Evolutionary conservation across 2,797 vertebrate genomes (phyloP).

Genomic region (Cyprinodon diabolis): DNA sequence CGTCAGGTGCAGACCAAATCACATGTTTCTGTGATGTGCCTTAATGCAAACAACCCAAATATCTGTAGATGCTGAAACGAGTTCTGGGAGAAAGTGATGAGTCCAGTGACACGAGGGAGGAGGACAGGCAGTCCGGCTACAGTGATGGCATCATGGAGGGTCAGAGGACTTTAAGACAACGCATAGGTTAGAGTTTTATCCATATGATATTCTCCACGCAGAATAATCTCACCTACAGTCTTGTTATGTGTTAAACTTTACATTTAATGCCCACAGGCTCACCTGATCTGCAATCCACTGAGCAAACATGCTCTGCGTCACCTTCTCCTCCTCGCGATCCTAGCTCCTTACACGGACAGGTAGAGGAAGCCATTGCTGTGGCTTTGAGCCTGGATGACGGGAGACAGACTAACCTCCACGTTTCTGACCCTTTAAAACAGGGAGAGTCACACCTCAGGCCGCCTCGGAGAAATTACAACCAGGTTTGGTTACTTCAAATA

Average conservation of each 20-base stretch:
- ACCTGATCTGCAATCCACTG: slow-evolving; percentile 38
- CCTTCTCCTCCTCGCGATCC: slow-evolving; percentile 74
- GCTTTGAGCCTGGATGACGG: slow-evolving; percentile 43
- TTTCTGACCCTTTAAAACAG: slow-evolving; percentile 39
- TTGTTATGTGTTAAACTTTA: background rate
- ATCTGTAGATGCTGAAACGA: slow-evolving; percentile 87
- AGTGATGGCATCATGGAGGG: slow-evolving; percentile 86
- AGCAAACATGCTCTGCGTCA: slow-evolving; percentile 79
- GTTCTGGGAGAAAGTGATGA: slow-evolving; percentile 79
- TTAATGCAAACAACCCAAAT: background rate
- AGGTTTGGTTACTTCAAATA: slow-evolving; percentile 33
- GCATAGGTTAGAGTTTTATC: slow-evolving; percentile 22
- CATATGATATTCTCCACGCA: background rate
- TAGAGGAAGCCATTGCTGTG: slow-evolving; percentile 53
- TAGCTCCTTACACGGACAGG: slow-evolving; percentile 38
- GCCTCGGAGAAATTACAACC: slow-evolving; percentile 44
- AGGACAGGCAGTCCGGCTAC: slow-evolving; percentile 86
- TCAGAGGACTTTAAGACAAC: slow-evolving; percentile 55
- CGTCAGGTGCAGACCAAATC: background rate
- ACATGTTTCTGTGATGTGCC: background rate
- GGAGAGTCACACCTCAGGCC: slow-evolving; percentile 63
- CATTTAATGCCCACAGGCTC: slow-evolving; percentile 61
- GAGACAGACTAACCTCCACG: slow-evolving; percentile 40
- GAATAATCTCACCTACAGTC: background rate
- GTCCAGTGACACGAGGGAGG: slow-evolving; percentile 71